Base-by-base conservation (phyloP, 2,888 invertebrate species). In the Tethea ocularis region DNA sequence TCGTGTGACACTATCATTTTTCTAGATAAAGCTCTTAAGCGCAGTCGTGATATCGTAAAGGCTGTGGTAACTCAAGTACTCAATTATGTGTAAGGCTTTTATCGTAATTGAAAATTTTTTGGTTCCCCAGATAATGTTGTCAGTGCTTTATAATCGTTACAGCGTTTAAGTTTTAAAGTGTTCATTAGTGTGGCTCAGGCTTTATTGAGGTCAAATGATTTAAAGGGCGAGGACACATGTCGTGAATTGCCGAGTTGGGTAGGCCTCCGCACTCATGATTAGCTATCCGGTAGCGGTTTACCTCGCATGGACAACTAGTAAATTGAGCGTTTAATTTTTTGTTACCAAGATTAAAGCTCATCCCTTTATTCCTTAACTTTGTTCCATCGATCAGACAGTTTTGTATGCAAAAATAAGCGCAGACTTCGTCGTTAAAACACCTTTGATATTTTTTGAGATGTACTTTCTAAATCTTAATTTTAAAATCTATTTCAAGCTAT, bases 51-150 rank as follows among this genome's bases (percentile, higher is more conserved):
- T 54, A 54, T 56, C 38, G 38, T 26, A 56, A 56, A 56, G 23
- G 46, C 38, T 41, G 38, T 38, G 26, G 56, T 41, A 41, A 41
- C 56, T 56, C 38, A 26, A 41, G 41, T 56, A 56, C 69, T 74
- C 72, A 73, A 73, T 73, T 73, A 73, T 71, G 26, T 54, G 63
- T 74, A 63, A 72, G 56, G 61, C 61, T 51, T 66, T 74, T 74
- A 73, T 73, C 74, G 68, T 66, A 67, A 73, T 69, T 73, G 74
- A 69, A 68, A 62, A 38, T 38, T 60, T 67, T 66, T 67, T 69
- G 61, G 66, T 59, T 56, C 36, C 56, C 11, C 20, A 10, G 68
- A 69, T 67, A 67, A 56, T 64, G 68, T 63, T 71, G 69, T 68
- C 66, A 60, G 59, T 64, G 62, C 63, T 69, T 67, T 67, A 71